Conservation (phyloP, 2,113 vertebrate species). For the Suricata suricatta region DNA sequence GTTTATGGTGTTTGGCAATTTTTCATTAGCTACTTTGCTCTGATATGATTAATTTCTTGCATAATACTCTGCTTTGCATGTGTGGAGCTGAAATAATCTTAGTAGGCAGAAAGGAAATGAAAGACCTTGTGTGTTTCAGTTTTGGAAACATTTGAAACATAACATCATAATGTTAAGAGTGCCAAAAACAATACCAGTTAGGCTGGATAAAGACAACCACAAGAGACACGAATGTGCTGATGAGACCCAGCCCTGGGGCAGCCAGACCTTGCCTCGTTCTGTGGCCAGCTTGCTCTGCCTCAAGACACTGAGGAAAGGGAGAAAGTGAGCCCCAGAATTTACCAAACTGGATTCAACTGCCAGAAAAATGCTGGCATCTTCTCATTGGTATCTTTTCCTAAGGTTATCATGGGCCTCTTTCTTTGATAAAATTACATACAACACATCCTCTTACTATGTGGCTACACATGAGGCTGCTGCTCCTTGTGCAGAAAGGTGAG, state of each 20-base stretch:
- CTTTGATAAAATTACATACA: background rate
- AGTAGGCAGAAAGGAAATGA: conserved; percentile 82
- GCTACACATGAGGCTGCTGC: background rate
- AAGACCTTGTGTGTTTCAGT: conserved; percentile 82
- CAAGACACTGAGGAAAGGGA: conserved; percentile 30
- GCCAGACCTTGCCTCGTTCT: conserved; percentile 23
- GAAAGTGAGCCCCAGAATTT: conserved; percentile 4
- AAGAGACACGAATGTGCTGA: conserved; percentile 67
- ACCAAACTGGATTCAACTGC: background rate
- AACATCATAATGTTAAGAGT: conserved; percentile 85
- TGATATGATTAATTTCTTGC: conserved; percentile 89
- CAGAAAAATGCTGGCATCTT: background rate
- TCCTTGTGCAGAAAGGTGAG: background rate
- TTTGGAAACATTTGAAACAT: conserved; percentile 88
- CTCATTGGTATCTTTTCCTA: background rate
- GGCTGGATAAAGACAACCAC: conserved; percentile 71
- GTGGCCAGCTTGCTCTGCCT: conserved; percentile 50
- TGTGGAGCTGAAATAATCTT: conserved; percentile 84
- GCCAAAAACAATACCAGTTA: conserved; percentile 77
- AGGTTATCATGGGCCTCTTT: background rate
- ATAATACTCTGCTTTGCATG: conserved; percentile 84
- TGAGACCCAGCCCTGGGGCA: conserved; percentile 63
- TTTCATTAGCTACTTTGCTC: conserved; percentile 88
- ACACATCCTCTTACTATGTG: background rate
- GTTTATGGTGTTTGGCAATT: conserved; percentile 89